These are phyloP conservation scores for Cephus nigrinus DNA, from an alignment of 2,888 invertebrate genomes.

Conservation along the genomic window DNA sequence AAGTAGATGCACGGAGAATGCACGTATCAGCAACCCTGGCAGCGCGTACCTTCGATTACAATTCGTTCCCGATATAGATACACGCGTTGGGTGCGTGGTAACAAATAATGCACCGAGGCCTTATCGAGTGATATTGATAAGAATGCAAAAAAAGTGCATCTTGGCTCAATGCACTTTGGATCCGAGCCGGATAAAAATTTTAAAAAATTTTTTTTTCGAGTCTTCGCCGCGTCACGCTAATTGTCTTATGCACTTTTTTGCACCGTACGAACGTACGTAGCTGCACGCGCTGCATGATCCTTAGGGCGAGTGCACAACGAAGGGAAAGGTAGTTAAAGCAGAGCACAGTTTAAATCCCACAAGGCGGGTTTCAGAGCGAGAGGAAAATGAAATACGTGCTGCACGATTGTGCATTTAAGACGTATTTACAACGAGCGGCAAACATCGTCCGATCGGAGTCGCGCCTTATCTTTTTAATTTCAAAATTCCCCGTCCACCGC, in stretches of 20 bases:
- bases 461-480: neutral
- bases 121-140: neutral
- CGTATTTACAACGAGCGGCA: neutral
- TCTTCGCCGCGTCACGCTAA: neutral
- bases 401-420: neutral
- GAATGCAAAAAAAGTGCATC: neutral
- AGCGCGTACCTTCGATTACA: constrained; percentile 43
- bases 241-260: neutral
- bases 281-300: neutral
- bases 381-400: neutral
- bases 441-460: neutral
- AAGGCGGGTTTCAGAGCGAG: neutral
- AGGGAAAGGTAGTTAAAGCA: neutral
- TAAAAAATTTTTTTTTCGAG: too few relatives aligned
- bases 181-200: too few relatives aligned
- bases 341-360: neutral
- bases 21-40: neutral
- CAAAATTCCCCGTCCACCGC: neutral
- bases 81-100: constrained; percentile 13
- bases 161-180: neutral
- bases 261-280: neutral
- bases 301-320: neutral
- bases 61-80: constrained; percentile 28
- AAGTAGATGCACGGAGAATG: constrained; percentile 11
- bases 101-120: constrained; percentile 24